A percentile compares a stretch with the other conserved stretches of the same genome.
Conservation (phyloP, 1,140 invertebrate species). For the Mizuhopecten yessoensis region DNA sequence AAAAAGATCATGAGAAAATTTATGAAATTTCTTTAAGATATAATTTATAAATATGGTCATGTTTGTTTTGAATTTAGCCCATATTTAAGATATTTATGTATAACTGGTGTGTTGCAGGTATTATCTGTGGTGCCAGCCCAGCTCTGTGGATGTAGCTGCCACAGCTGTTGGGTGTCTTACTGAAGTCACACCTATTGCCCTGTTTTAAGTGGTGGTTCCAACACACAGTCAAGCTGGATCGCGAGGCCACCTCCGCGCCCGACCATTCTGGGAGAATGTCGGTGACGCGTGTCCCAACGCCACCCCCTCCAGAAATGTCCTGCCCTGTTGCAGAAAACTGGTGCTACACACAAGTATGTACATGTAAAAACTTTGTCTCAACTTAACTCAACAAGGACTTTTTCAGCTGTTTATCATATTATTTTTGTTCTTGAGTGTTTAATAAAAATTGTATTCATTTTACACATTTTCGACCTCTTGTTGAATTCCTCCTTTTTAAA, state of each 20-base stretch:
- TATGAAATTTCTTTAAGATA: too few relatives aligned
- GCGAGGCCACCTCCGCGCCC: constrained; percentile 76
- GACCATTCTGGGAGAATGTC: constrained; percentile 78
- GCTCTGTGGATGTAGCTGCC: constrained; percentile 6
- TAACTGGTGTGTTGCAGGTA: neutral
- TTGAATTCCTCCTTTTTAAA: neutral
- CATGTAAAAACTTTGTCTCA: constrained; percentile 46
- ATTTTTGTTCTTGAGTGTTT: too few relatives aligned
- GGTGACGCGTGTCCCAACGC: constrained; percentile 78
- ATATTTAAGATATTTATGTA: too few relatives aligned
- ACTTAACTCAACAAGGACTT: too few relatives aligned
- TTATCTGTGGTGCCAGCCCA: neutral
- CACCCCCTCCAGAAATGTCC: constrained; percentile 82
- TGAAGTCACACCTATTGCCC: constrained; percentile 39
- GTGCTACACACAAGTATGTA: constrained; percentile 84
- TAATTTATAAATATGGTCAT: too few relatives aligned
- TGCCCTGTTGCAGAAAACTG: constrained; percentile 84
- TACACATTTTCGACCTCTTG: too few relatives aligned
- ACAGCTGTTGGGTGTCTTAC: neutral
- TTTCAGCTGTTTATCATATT: too few relatives aligned
- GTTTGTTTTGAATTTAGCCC: too few relatives aligned
- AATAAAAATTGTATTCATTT: too few relatives aligned
- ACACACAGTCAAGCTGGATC: constrained; percentile 71
- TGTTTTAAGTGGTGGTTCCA: constrained; percentile 50
- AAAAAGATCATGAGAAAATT: too few relatives aligned